Base-by-base conservation (phyloP, 2,888 invertebrate genomes). In the Leucophenga montana region DNA sequence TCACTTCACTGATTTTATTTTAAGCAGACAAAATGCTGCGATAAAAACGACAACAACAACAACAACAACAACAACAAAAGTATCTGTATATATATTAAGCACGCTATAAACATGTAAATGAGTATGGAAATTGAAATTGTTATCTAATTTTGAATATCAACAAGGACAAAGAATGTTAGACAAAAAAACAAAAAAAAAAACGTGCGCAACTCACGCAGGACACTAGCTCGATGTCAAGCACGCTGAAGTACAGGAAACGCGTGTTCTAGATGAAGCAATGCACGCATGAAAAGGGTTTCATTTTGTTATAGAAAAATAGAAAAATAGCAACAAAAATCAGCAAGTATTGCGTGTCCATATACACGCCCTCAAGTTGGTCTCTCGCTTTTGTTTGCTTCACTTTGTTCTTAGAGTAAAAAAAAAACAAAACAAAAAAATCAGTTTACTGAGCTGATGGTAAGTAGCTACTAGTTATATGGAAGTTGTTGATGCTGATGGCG, bases 41-140 rank as follows among this genome's bases (percentile, higher is more conserved):
- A 72, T 50, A 64, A 44, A 70, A 80, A n/a, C n/a, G n/a, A n/a
- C n/a, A n/a, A n/a, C n/a, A n/a, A n/a, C n/a, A n/a, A n/a, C n/a
- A 79, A 33, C 8, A 33, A 33, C 4, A 8, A 33, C n/a, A 33
- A 33, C 3, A 33, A 33, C 3, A 33, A 33, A 33, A 5, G 4
- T 33, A 5, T 33, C 33, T 33, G 8, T 33, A 33, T 33, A 33
- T 8, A 81, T 83, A 83, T 81, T 81, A 81, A 83, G 78, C 76
- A 82, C 80, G 80, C 80, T 78, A 85, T 85, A 80, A 85, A 82
- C 84, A 85, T 85, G 86, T 80, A 85, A 85, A 85, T 85, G 85
- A 85, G 86, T 80, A 79, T 79, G 85, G 84, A 85, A 85, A 85
- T 85, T 85, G 85, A 85, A 86, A 85, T 85, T 85, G 82, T 85